Conservation (phyloP, 2,888 invertebrate species). For the Atethmia centrago region DNA sequence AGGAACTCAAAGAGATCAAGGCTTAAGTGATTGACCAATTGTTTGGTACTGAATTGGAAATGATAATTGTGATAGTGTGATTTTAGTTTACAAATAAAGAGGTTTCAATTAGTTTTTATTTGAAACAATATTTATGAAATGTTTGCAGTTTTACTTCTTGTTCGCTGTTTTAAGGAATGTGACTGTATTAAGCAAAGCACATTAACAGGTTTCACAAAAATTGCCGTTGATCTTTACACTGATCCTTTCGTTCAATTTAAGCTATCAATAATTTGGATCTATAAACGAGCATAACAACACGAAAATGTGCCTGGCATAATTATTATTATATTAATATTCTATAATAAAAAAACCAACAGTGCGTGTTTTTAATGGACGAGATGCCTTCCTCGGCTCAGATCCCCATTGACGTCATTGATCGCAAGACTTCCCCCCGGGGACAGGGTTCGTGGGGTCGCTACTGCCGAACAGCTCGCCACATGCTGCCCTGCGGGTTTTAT, state of each 20-base stretch:
- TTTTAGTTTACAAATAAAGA: slow-evolving; percentile 14
- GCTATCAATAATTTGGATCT: not conserved
- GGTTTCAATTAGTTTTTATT: slow-evolving; percentile 10
- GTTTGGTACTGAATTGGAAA: slow-evolving; percentile 3
- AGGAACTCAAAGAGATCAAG: slow-evolving; percentile 71
- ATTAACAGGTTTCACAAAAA: not conserved
- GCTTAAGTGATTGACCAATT: slow-evolving; percentile 42
- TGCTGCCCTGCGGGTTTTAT: too few relatives aligned
- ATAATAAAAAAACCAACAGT: not conserved
- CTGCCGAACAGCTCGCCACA: too few relatives aligned
- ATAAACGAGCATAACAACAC: not conserved
- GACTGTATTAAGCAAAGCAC: not conserved
- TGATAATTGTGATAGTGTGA: slow-evolving; percentile 27
- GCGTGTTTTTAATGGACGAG: not conserved
- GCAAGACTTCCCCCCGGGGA: too few relatives aligned
- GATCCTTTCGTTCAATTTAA: not conserved
- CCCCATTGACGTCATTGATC: slow-evolving; percentile 18
- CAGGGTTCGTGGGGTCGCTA: too few relatives aligned
- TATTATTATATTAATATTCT: not conserved
- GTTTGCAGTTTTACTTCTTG: not conserved
- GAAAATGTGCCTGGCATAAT: not conserved
- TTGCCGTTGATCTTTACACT: not conserved
- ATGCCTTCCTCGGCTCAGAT: not conserved
- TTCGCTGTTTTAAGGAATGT: not conserved
- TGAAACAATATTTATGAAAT: not conserved